A percentile compares a stretch with the other conserved stretches of the same genome.
phyloP scores from a whole-genome alignment of 2,888 invertebrate genomes.

The Cartodere bifasciata region DNA sequence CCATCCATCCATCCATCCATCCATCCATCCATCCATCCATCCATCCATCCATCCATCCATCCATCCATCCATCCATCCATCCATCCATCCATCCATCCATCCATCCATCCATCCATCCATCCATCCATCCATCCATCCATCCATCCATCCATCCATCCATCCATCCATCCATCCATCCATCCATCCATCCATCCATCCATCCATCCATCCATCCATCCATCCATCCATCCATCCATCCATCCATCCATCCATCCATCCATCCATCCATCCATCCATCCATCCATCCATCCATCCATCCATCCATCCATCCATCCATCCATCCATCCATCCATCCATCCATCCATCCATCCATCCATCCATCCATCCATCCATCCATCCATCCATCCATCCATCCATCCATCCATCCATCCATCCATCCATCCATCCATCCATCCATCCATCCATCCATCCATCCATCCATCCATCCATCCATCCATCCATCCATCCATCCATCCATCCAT shows the following conservation, averaged over 20 bases:
- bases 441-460: constrained; percentile 8
- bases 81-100: constrained; percentile 6
- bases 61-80: constrained; percentile 5
- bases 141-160: constrained; percentile 8
- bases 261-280: constrained; percentile 8
- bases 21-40: constrained; percentile 8
- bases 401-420: constrained; percentile 8
- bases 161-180: constrained; percentile 8
- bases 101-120: constrained; percentile 8
- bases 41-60: constrained; percentile 8
- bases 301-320: constrained; percentile 8
- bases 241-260: constrained; percentile 8
- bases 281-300: constrained; percentile 8
- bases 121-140: constrained; percentile 8
- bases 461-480: constrained; percentile 8
- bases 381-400: constrained; percentile 8
- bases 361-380: constrained; percentile 8
- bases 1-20: constrained; percentile 8
- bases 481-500: constrained; percentile 8
- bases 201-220: constrained; percentile 8
- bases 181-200: constrained; percentile 7
- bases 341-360: constrained; percentile 8
- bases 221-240: constrained; percentile 8
- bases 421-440: constrained; percentile 7
- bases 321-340: constrained; percentile 4